Percentiles rank a stretch among this genome's conserved stretches.
Conservation (phyloP, 2,113 vertebrate species). For the Butorides virescens region DNA sequence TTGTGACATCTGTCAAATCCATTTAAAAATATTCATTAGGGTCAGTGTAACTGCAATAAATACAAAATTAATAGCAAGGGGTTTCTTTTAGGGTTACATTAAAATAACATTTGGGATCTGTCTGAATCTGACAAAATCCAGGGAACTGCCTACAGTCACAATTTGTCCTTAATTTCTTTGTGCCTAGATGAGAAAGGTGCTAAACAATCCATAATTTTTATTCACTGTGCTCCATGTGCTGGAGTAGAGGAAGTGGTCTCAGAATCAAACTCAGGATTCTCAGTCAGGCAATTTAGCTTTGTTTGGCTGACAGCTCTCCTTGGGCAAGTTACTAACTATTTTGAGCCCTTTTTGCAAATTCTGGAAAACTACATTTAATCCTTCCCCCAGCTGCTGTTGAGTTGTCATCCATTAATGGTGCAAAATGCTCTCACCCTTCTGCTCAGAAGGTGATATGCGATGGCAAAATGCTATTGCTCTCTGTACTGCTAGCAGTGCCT, state of each 20-base stretch:
- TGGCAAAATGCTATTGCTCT: background rate
- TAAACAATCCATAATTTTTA: constrained; percentile 27
- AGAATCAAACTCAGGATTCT: background rate
- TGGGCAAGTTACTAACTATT: background rate
- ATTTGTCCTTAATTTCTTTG: constrained; percentile 5
- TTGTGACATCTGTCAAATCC: constrained; percentile 53
- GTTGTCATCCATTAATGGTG: background rate
- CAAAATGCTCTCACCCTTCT: background rate
- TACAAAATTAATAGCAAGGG: constrained; percentile 43
- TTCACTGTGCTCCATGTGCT: background rate
- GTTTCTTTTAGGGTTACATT: constrained; percentile 30
- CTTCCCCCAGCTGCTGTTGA: background rate
- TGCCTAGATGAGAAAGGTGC: background rate
- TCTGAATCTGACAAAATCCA: constrained; percentile 54
- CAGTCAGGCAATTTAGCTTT: background rate
- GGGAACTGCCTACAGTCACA: background rate
- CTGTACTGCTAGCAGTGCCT: background rate
- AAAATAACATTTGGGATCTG: constrained; percentile 40
- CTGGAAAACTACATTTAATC: background rate
- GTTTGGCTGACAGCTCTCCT: background rate
- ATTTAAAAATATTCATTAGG: constrained; percentile 37
- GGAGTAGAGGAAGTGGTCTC: background rate
- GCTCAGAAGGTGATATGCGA: background rate
- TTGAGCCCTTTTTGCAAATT: background rate
- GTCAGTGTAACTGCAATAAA: constrained; percentile 49